These are phyloP conservation scores for Dermatemys mawii DNA, from an alignment of 2,113 vertebrate species.

Conservation along the genomic window DNA sequence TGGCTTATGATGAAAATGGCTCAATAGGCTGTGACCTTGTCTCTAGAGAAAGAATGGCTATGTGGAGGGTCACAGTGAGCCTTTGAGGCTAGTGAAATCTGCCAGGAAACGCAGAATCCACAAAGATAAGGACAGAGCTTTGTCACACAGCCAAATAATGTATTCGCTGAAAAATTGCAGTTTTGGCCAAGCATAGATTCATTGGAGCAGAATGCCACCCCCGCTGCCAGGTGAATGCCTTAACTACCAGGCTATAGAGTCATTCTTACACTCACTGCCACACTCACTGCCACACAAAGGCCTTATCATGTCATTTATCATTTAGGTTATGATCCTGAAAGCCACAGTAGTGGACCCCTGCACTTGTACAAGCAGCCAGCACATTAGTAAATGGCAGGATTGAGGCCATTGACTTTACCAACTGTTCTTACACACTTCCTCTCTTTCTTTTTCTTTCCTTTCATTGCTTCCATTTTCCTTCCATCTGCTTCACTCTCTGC, in stretches of 20 bases:
- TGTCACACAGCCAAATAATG: neutral
- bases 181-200: neutral
- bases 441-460: neutral
- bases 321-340: neutral
- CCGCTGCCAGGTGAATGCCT: neutral
- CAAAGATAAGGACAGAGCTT: too few relatives aligned
- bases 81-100: too few relatives aligned
- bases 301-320: neutral
- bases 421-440: neutral
- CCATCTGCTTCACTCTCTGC: neutral
- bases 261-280: neutral
- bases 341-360: accelerated
- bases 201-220: neutral
- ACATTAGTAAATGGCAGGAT: accelerated
- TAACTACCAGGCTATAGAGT: neutral
- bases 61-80: too few relatives aligned
- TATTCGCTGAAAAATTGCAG: neutral
- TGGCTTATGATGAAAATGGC: too few relatives aligned
- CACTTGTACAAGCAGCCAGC: slow-evolving; percentile 11
- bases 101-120: too few relatives aligned
- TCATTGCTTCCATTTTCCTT: accelerated
- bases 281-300: accelerated
- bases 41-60: too few relatives aligned
- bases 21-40: too few relatives aligned
- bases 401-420: neutral